Base-by-base conservation (phyloP, 2,888 invertebrate species). In the Drosophila seclusa region DNA sequence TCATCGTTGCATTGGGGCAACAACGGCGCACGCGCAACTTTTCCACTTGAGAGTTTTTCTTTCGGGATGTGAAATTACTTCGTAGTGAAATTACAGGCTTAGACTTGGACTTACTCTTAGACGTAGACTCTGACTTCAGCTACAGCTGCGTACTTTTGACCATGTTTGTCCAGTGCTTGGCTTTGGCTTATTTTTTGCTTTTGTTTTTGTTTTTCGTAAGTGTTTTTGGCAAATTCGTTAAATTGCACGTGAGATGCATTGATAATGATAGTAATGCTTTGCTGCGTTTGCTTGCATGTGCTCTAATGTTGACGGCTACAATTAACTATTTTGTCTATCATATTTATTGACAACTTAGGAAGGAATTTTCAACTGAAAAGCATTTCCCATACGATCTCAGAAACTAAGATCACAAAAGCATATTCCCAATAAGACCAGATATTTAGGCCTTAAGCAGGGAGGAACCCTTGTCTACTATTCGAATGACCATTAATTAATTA, bases 11-110 rank as follows among this genome's bases (percentile, higher is more conserved):
- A 45, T 55, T 55, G 55, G n/a, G 36, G 24, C 53, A 90, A 89
- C 85, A 73, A 76, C 73, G 79, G 84, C 89, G 91, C 89, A 86
- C 83, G 91, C 90, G 89, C 91, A 89, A 58, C 79, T 40, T 62
- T 60, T 66, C 40, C 53, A 54, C 58, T 61, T 38, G 48, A 55
- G 49, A 50, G 50, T 52, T 31, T 50, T 52, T 52, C 57, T 42
- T 50, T 48, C 58, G 58, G 52, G 64, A 66, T 77, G 63, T 81
- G 70, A 68, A 73, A 73, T 73, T 79, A 79, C 65, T 66, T 68
- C 31, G 13, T 31, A 31, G 45, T 24, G 45, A 79, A 87, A 77
- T 78, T 82, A 81, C 75, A 73, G 77, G 58, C 76, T 78, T 70
- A 40, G 61, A 24, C 45, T 45, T 8, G 1, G 45, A 18, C 21